Evolutionary conservation across 2,113 vertebrate species (phyloP), one percentile per base, ranked within the genome.

Genomic region (Tichodroma muraria): DNA sequence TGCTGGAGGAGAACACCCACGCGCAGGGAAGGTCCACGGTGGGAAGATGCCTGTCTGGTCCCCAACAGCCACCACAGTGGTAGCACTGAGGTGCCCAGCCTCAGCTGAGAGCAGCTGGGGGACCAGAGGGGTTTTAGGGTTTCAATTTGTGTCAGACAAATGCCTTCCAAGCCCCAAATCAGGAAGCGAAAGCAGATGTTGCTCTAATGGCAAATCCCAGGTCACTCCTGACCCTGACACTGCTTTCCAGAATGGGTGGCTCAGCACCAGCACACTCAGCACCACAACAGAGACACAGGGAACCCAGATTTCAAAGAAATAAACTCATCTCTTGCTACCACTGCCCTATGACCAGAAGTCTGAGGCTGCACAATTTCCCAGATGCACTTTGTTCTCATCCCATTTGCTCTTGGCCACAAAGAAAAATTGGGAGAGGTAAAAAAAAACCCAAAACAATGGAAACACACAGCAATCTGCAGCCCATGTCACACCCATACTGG

Each of bases 151-250:
- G 70, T 30, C 70, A 40, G 33, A 54, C 65, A 63, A 88, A 73
- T 4, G 69, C 50, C 45, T 93, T 89, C 47, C 44, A 93, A 73
- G 94, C 27, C 78, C 33, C 75, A 70, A 65, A 93, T 50, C 33
- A 70, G 95, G 95, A 96, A 95, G 81, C 0, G 42, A 97, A 94
- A 96, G 91, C 84, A 95, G 91, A 94, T 94, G 87, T 57, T 25
- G 11, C 73, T 70, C 28, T 80, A 45, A 69, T 61, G 53, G 84
- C 80, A 94, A 94, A 45, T 14, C 72, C 57, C 91, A 35, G 80
- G 70, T 37, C 11, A 1, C 78, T 65, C 24, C 52, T 35, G 25
- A 25, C n/a, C 22, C 6, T 6, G 52, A 44, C 0, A 5, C 44
- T 0, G 5, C n/a, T 76, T 56, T 82, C 69, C 77, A 90, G 85